A percentile compares a stretch with the other conserved stretches of the same genome.
Evolutionary conservation across 2,797 vertebrate genomes (phyloP).

Genomic region (Masticophis lateralis): DNA sequence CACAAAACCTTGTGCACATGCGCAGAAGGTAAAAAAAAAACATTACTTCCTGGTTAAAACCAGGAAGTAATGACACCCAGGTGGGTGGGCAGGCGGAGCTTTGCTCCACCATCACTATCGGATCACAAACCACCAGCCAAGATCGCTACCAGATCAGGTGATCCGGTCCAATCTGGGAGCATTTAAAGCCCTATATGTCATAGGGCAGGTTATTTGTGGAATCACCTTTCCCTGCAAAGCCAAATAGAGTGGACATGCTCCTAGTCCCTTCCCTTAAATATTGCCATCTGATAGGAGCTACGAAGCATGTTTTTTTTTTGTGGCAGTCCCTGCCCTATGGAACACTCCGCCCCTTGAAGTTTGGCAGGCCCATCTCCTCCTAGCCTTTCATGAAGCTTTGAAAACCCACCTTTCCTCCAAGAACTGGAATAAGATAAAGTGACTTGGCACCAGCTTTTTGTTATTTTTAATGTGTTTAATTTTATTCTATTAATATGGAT

Average conservation of each 20-base stretch:
- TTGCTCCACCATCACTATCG: too few relatives aligned
- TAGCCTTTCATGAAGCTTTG: not conserved
- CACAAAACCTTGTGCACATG: too few relatives aligned
- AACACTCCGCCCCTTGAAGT: not conserved
- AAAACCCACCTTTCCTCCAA: not conserved
- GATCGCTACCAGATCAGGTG: too few relatives aligned
- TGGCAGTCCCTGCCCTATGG: not conserved
- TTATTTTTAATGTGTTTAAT: not conserved
- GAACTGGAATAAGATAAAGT: not conserved
- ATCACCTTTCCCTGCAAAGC: not conserved
- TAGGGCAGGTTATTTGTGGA: not conserved
- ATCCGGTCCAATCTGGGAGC: too few relatives aligned
- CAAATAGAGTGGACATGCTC: not conserved
- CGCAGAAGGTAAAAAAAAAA: too few relatives aligned
- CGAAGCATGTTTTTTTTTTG: not conserved
- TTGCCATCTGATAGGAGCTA: not conserved
- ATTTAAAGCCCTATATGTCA: not conserved
- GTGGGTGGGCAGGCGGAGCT: too few relatives aligned
- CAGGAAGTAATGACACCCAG: too few relatives aligned
- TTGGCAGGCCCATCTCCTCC: not conserved
- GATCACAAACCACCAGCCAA: too few relatives aligned
- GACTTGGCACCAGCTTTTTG: not conserved
- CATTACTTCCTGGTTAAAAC: too few relatives aligned
- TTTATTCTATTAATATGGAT: not conserved
- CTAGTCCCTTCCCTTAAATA: not conserved